Evolutionary conservation across 2,888 invertebrate genomes (phyloP).

Genomic region (Ormyrus nitidulus): DNA sequence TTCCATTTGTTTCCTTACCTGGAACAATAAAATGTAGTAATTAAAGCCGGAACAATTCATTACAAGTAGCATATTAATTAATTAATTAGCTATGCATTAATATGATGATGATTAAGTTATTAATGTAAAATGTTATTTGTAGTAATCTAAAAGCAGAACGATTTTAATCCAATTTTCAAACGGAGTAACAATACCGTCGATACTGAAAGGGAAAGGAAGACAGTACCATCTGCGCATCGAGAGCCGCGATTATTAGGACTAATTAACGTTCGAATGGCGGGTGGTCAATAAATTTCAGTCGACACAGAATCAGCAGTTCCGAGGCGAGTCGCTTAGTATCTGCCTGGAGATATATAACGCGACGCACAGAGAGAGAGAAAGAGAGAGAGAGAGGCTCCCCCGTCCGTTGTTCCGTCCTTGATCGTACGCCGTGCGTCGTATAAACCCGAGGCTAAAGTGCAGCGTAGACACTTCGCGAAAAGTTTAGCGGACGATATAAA

Average conservation of each 20-base stretch:
- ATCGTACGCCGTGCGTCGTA: conserved; percentile 37
- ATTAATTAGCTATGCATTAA: no score
- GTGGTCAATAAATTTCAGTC: conserved; percentile 74
- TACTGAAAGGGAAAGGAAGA: no score
- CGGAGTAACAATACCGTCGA: no score
- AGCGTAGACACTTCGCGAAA: conserved; percentile 51
- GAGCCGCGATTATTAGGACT: conserved; percentile 51
- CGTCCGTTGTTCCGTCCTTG: conserved; percentile 44
- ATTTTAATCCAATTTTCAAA: no score
- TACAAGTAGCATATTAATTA: no score
- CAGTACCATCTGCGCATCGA: no score
- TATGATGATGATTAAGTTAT: no score
- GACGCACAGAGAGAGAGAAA: neutral
- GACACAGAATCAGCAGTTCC: conserved; percentile 74
- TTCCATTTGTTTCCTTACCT: conserved; percentile 39
- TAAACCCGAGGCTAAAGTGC: conserved; percentile 51
- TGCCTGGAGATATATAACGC: neutral
- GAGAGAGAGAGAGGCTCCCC: conserved; percentile 7
- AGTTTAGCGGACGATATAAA: conserved; percentile 56
- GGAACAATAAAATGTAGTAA: conserved; percentile 20
- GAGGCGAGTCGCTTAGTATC: conserved; percentile 59
- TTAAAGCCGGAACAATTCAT: no score
- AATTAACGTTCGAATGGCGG: conserved; percentile 69
- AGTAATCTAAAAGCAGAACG: no score
- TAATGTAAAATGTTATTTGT: no score